Evolutionary conservation across 1,140 invertebrate species (phyloP), one percentile per base, ranked within the genome.

Genomic region (Harpegnathos saltator): DNA sequence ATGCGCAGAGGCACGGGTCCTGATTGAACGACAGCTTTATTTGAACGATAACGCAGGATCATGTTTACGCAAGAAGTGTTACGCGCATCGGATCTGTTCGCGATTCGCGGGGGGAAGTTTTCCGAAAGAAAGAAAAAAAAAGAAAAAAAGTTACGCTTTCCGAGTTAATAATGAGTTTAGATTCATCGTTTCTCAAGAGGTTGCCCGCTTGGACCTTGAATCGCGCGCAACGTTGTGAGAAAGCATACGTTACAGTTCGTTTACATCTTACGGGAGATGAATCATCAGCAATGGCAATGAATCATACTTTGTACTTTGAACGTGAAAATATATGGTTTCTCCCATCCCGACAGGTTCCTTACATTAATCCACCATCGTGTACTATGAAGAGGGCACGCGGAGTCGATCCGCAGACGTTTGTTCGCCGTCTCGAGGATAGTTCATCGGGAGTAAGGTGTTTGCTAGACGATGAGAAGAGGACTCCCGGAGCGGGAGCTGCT

Each of bases 371-470:
- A 5, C 33, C 52, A 26, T 5, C 33, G 5, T 56, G 26, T 12
- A 17, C 9, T 52, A 17, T n/a, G 26, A 44, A 68, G 22, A 26
- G 52, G 38, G 65, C 14, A 29, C 65, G 65, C 33, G 63, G 22
- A 78, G 75, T 78, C 50, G 48, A 65, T 58, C 33, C 63, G 5
- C 22, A 69, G 65, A 78, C 68, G 65, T 81, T 69, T 86, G 63
- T 73, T 66, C 71, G 19, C 66, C 68, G 71, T 85, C 85, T 82
- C 69, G 58, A 82, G 26, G 65, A 68, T 72, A 83, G 73, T 87
- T 80, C 59, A 62, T 74, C 73, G 69, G 65, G 66, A 65, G 58
- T 56, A 71, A 80, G 62, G 68, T 85, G 77, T 85, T 86, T 86
- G 77, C 77, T 66, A 69, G 15, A 62, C 62, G 58, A 68, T 69